Evolutionary conservation across 2,888 invertebrate genomes (phyloP).

Genomic region (Catocala nupta): DNA sequence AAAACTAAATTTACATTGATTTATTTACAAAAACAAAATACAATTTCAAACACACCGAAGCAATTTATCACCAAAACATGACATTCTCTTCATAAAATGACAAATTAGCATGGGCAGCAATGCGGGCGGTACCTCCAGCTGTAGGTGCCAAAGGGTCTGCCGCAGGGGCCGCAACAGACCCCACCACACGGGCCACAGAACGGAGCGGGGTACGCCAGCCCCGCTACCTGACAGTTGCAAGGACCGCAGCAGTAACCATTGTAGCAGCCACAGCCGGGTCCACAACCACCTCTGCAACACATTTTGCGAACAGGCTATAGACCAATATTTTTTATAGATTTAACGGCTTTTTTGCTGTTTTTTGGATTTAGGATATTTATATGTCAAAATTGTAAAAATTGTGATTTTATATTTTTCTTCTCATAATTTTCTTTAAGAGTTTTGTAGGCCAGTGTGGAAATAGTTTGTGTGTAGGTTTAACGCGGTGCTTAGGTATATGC

Average conservation of each 20-base stretch:
- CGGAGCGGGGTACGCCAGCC: constrained; percentile 62
- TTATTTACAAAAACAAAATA: no score
- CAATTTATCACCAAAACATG: no score
- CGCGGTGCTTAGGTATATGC: no score
- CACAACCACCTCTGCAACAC: constrained; percentile 27
- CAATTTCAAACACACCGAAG: no score
- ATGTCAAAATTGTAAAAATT: background rate
- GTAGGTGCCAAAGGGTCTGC: constrained; percentile 73
- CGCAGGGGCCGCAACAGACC: constrained; percentile 61
- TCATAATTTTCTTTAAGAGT: no score
- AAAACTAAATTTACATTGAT: no score
- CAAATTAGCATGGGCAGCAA: constrained; percentile 46
- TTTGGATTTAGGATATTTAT: background rate
- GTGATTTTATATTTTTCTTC: background rate
- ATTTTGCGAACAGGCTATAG: constrained; percentile 1
- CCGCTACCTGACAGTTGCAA: constrained; percentile 69
- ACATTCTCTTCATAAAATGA: no score
- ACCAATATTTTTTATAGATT: constrained; percentile 6
- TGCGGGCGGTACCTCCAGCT: constrained; percentile 68
- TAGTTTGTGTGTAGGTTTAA: no score
- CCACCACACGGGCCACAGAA: constrained; percentile 66
- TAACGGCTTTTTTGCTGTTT: background rate
- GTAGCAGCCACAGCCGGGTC: constrained; percentile 25
- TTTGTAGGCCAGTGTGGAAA: no score
- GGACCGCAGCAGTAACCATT: constrained; percentile 50